A percentile compares a stretch with the other conserved stretches of the same genome.
Evolutionary conservation across 2,113 vertebrate genomes (phyloP).

Genomic region (Colinus virginianus): DNA sequence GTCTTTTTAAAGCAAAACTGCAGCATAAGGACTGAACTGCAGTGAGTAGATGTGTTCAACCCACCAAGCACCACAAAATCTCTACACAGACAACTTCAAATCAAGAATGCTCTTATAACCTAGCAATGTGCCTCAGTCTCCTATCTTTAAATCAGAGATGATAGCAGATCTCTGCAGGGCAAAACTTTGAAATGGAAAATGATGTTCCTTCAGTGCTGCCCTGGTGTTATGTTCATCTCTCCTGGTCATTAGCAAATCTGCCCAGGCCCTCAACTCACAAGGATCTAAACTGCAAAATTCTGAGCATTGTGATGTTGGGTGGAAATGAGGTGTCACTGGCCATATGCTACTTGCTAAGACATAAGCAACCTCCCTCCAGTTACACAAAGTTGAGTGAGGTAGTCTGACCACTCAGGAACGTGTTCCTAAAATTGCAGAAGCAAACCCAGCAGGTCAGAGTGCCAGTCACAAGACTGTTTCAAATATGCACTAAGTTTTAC

Average conservation of each 20-base stretch:
- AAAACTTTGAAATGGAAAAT: neutral
- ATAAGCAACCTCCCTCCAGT: neutral
- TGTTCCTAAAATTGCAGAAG: neutral
- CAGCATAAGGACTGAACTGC: neutral
- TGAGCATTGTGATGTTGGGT: neutral
- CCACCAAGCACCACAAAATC: neutral
- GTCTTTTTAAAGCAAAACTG: neutral
- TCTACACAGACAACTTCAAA: neutral
- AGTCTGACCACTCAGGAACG: neutral
- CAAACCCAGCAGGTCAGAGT: neutral
- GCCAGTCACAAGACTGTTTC: neutral
- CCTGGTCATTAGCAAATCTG: neutral
- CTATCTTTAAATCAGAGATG: neutral
- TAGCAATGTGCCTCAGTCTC: neutral
- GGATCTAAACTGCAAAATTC: neutral
- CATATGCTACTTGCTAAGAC: neutral
- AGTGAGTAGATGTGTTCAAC: neutral
- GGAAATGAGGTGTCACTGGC: conserved; percentile 37
- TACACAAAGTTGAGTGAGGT: neutral
- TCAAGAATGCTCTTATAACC: neutral
- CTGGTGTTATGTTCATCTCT: neutral
- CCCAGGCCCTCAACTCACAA: conserved; percentile 8
- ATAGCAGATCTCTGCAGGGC: neutral
- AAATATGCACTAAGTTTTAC: neutral
- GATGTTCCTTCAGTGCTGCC: neutral